These are phyloP conservation scores for Gracilinanus agilis DNA, from an alignment of 2,113 vertebrate species.

Conservation along the genomic window DNA sequence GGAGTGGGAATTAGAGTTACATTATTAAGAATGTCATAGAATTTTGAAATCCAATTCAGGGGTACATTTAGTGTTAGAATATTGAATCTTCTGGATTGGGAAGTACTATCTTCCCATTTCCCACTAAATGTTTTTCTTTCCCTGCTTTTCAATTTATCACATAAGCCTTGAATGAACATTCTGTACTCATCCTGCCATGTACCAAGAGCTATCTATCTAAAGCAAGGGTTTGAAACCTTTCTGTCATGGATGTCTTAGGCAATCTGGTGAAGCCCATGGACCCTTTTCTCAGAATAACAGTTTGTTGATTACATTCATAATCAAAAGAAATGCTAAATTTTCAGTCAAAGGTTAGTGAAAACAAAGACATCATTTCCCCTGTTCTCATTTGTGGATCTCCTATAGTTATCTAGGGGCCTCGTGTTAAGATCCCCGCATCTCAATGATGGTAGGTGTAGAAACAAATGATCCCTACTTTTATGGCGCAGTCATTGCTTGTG, in stretches of 20 bases:
- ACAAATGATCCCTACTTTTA: background rate
- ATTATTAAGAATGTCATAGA: background rate
- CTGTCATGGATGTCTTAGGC: background rate
- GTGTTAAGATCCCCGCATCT: background rate
- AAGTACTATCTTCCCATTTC: background rate
- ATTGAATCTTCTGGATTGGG: background rate
- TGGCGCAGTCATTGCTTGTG: background rate
- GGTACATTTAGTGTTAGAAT: background rate
- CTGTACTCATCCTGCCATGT: background rate
- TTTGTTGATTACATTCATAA: background rate
- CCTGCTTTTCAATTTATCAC: background rate
- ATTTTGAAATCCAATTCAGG: background rate
- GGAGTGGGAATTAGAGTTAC: background rate
- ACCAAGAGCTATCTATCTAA: background rate
- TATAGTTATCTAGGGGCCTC: background rate
- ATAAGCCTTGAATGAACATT: background rate
- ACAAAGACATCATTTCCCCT: background rate
- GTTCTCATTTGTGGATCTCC: background rate
- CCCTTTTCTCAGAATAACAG: background rate
- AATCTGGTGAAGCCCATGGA: background rate
- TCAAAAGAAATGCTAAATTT: background rate
- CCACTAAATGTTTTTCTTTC: background rate
- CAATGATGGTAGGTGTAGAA: background rate
- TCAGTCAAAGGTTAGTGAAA: background rate
- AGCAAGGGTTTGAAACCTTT: background rate